Conservation (phyloP, 2,113 vertebrate species). For the Hippocampus mohnikei region DNA sequence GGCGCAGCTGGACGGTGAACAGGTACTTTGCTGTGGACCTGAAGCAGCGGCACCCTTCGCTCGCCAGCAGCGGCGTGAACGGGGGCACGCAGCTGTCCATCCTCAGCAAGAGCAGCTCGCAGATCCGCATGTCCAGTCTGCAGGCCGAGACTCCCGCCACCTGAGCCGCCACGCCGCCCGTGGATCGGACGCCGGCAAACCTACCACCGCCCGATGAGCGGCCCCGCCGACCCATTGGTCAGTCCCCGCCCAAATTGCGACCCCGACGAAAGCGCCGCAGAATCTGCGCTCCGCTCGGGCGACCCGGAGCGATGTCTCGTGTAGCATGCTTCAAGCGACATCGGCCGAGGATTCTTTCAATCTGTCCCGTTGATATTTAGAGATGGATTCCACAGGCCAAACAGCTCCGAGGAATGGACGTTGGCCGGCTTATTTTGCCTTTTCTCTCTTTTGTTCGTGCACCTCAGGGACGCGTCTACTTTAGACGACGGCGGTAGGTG, state of each 20-base stretch:
- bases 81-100: constrained; percentile 97
- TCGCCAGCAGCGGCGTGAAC: constrained; percentile 97
- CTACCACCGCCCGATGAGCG: background rate
- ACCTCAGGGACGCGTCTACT: no score
- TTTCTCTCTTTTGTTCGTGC: no score
- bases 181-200: constrained; percentile 15
- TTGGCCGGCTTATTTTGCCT: no score
- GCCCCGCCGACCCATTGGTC: background rate
- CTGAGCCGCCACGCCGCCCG: constrained; percentile 64
- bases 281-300: constrained; percentile 47
- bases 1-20: constrained; percentile 99
- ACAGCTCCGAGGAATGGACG: background rate
- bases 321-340: background rate
- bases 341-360: background rate
- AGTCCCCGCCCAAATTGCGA: constrained; percentile 36
- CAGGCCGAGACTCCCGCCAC: constrained; percentile 89
- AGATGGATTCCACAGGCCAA: background rate
- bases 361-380: background rate
- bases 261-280: constrained; percentile 4
- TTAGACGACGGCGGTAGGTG: no score
- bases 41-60: constrained; percentile 95
- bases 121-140: constrained; percentile 95
- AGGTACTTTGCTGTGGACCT: constrained; percentile 98
- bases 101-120: constrained; percentile 98
- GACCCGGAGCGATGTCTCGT: constrained; percentile 15